Conservation (phyloP, 1,140 invertebrate species). For the Drosophila pachea region DNA sequence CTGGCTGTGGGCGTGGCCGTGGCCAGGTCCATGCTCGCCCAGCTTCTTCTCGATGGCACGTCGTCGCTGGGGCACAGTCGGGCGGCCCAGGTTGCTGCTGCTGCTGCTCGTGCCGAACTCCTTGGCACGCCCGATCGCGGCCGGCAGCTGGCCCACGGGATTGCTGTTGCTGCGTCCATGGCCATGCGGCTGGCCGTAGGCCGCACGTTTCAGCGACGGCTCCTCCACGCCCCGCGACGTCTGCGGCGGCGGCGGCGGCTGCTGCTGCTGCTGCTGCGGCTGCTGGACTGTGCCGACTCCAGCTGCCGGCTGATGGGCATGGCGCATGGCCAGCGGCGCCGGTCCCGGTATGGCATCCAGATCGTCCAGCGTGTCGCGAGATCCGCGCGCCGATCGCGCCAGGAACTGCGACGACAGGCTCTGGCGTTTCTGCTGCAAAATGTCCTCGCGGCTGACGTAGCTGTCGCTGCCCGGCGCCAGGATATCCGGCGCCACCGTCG, state of each 20-base stretch:
- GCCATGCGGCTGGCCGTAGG: conserved; percentile 48
- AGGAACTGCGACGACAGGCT: conserved; percentile 72
- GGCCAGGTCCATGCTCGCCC: conserved; percentile 54
- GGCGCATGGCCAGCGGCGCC: neutral
- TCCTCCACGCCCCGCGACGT: conserved; percentile 25
- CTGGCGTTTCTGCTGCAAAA: conserved; percentile 74
- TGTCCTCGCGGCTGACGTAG: conserved; percentile 75
- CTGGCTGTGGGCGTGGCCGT: conserved; percentile 3
- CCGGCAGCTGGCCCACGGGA: conserved; percentile 32
- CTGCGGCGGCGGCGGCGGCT: neutral
- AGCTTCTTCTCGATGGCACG: conserved; percentile 79
- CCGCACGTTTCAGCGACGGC: conserved; percentile 49
- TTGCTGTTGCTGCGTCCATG: conserved; percentile 27
- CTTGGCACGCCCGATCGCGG: conserved; percentile 49
- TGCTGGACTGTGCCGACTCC: too few species aligned
- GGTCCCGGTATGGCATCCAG: conserved; percentile 61
- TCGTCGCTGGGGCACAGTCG: conserved; percentile 82
- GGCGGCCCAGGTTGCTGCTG: conserved; percentile 52
- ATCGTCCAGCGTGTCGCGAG: conserved; percentile 62
- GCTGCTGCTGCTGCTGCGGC: neutral
- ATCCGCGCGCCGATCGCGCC: conserved; percentile 64
- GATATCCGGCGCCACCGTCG: conserved; percentile 8
- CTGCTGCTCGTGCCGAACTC: conserved; percentile 30
- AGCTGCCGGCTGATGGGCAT: neutral
- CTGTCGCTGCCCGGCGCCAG: conserved; percentile 41